Base-by-base conservation (phyloP, 1,140 invertebrate species). In the Temnothorax longispinosus region DNA sequence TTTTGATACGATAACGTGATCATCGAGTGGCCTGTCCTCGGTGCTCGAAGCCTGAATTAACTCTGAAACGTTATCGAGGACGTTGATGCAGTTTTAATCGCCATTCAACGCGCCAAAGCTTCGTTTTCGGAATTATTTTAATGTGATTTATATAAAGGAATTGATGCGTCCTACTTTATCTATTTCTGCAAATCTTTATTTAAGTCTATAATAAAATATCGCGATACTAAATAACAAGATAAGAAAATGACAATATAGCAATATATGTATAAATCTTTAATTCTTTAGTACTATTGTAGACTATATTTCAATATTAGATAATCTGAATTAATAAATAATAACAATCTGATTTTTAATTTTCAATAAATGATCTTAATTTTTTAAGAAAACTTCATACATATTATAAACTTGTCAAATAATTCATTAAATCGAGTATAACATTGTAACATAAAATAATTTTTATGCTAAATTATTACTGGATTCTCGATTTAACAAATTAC, bases 1-100 rank as follows among this genome's bases (percentile, higher is more conserved):
- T 74, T 69, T 58, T 74, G 18, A 60, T 60, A 60, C 69, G 54
- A 84, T 82, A 84, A 74, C 54, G 54, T 56, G 80, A 84, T 84
- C 54, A 32, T 56, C 47, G 18, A 84, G 56, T 47, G 54, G 52
- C 18, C 32, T 60, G 13, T 54, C 50, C 50, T 35, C 32, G 27
- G 21, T 38, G n/a, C 74, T 60, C 27, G 54, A 27, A 60, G 54
- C 41, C 32, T 47, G 54, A 84, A 84, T 47, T 84, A 75, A 84
- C 62, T 74, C 41, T 75, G 44, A 50, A 52, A 58, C n/a, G 69
- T 21, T 47, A 84, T 84, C 58, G 58, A 75, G 50, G 27, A 84
- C 32, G n/a, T 41, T 58, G n/a, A 52, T 69, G 69, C 54, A 60
- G 27, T 84, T 84, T 75, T 75, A 75, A 38, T 56, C 27, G 69